phyloP scores from a whole-genome alignment of 1,140 invertebrate genomes.

The Melitaea cinxia region DNA sequence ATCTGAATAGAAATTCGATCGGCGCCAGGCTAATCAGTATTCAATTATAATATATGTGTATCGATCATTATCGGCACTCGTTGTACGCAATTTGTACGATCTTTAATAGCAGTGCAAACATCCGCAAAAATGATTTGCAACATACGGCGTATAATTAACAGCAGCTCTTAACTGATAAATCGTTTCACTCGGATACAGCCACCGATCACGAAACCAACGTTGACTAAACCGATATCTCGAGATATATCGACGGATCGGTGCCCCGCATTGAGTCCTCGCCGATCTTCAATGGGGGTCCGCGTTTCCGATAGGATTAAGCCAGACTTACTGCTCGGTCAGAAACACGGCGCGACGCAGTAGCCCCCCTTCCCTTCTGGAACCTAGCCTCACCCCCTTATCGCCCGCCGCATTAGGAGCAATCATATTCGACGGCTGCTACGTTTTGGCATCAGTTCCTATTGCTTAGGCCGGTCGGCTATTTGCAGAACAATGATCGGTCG shows the following conservation, averaged over 20 bases:
- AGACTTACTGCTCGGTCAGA: slow-evolving; percentile 80
- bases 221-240: slow-evolving; percentile 39
- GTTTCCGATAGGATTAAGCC: slow-evolving; percentile 80
- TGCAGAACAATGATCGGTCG: slow-evolving; percentile 73
- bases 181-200: slow-evolving; percentile 10
- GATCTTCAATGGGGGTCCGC: slow-evolving; percentile 78
- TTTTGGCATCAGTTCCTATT: slow-evolving; percentile 78
- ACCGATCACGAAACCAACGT: slow-evolving; percentile 21
- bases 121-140: slow-evolving; percentile 14
- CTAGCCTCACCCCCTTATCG: slow-evolving; percentile 47
- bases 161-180: slow-evolving; percentile 6
- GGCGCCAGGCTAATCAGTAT: slow-evolving; percentile 4
- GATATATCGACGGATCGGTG: slow-evolving; percentile 46
- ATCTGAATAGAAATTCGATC: neutral
- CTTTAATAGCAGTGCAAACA: slow-evolving; percentile 5
- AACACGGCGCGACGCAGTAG: slow-evolving; percentile 71
- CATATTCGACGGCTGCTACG: slow-evolving; percentile 78
- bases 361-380: slow-evolving; percentile 44
- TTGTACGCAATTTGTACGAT: slow-evolving; percentile 1
- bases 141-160: slow-evolving; percentile 11
- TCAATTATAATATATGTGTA: slow-evolving; percentile 4
- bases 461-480: slow-evolving; percentile 69
- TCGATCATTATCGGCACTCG: slow-evolving; percentile 4
- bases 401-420: slow-evolving; percentile 76
- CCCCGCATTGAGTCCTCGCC: slow-evolving; percentile 48